Evolutionary conservation across 2,888 invertebrate genomes (phyloP).

Genomic region (Eupithecia vulgata): DNA sequence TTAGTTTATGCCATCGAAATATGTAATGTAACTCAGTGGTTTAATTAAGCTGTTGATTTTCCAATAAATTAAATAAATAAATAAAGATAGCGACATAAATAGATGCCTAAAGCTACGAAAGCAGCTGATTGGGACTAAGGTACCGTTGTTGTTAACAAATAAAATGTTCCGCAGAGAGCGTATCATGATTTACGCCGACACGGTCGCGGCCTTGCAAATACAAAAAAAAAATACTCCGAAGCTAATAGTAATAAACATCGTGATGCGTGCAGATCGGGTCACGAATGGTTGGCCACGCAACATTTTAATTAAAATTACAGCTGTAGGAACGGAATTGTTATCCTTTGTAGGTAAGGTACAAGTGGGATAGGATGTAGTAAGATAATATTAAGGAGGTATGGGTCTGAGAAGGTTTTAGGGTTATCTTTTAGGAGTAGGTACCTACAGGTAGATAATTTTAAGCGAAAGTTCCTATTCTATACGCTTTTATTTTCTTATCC

Average conservation of each 20-base stretch:
- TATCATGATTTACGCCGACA: not conserved
- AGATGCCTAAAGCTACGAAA: not conserved
- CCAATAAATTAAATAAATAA: too few species aligned
- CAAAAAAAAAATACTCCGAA: not conserved
- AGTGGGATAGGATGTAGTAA: not conserved
- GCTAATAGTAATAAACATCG: not conserved
- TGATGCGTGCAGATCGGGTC: conserved; percentile 8
- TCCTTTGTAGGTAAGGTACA: not conserved
- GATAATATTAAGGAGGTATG: not conserved
- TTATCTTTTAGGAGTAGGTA: not conserved
- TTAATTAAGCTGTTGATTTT: too few species aligned
- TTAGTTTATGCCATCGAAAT: too few species aligned
- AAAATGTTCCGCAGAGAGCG: not conserved
- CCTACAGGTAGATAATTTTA: not conserved
- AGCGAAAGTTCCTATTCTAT: not conserved
- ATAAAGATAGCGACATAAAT: not conserved
- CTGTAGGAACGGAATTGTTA: not conserved
- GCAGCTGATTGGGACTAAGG: not conserved
- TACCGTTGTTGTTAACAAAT: not conserved
- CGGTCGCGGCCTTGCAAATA: conserved; percentile 4
- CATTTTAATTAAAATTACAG: not conserved
- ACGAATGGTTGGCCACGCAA: conserved; percentile 5
- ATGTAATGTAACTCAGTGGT: too few species aligned
- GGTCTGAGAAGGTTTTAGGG: not conserved
- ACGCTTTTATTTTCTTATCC: not conserved